phyloP scores from a whole-genome alignment of 2,113 vertebrate genomes.

The Ictalurus punctatus region DNA sequence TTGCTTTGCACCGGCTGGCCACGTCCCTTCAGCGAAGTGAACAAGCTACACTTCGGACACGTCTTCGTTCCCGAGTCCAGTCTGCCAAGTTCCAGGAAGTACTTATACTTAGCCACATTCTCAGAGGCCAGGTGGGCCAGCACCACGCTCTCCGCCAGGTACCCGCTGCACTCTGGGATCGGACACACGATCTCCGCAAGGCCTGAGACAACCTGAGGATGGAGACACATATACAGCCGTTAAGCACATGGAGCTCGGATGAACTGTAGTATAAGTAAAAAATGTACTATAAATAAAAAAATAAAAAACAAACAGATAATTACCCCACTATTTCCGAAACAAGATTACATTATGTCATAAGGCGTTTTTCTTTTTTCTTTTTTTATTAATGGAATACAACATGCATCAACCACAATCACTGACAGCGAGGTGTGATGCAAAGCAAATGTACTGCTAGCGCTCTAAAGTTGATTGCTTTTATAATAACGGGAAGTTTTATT shows the following conservation, averaged over 20 bases:
- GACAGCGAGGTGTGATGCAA: no score
- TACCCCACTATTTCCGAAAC: not conserved
- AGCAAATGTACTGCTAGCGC: no score
- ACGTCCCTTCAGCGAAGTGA: constrained; percentile 88
- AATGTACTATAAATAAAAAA: not conserved
- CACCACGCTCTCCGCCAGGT: constrained; percentile 86
- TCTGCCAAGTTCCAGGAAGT: constrained; percentile 93
- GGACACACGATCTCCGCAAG: constrained; percentile 87
- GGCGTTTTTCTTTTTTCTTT: no score
- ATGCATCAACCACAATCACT: no score
- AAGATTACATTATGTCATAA: no score
- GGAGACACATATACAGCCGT: constrained; percentile 1
- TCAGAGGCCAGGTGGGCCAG: constrained; percentile 84
- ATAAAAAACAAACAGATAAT: not conserved
- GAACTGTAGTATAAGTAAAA: not conserved
- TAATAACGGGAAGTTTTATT: no score
- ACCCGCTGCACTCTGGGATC: constrained; percentile 90
- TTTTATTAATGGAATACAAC: no score
- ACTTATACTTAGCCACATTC: constrained; percentile 89
- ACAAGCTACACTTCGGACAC: constrained; percentile 94
- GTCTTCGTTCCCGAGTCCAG: constrained; percentile 95
- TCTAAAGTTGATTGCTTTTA: no score
- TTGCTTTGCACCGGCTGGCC: constrained; percentile 79
- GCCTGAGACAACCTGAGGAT: constrained; percentile 83
- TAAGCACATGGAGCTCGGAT: not conserved